Evolutionary conservation across 2,888 invertebrate genomes (phyloP).

Genomic region (Physocephala rufipes): DNA sequence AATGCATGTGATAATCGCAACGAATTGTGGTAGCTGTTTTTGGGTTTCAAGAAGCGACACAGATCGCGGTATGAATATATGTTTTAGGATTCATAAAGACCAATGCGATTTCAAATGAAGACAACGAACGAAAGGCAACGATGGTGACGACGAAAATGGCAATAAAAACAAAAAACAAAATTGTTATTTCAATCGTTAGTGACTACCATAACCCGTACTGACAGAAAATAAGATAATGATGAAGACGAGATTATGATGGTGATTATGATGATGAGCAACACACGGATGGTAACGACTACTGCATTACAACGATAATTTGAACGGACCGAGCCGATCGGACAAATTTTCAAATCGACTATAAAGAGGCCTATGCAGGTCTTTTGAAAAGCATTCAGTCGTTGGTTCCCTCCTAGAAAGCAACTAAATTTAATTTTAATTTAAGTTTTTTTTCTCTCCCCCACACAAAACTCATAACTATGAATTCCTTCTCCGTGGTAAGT

Average conservation of each 20-base stretch:
- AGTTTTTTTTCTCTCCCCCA: slow-evolving; percentile 62
- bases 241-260: slow-evolving; percentile 10
- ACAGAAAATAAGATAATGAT: slow-evolving; percentile 8
- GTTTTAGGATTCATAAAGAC: not conserved
- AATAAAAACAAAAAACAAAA: slow-evolving; percentile 47
- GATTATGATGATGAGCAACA: slow-evolving; percentile 23
- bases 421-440: slow-evolving; percentile 63
- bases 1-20: slow-evolving; percentile 19
- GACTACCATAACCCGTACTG: slow-evolving; percentile 28
- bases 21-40: not conserved
- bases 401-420: slow-evolving; percentile 66
- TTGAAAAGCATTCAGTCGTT: slow-evolving; percentile 66
- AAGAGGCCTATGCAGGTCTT: slow-evolving; percentile 63
- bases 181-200: slow-evolving; percentile 44
- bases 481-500: slow-evolving; percentile 68
- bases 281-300: slow-evolving; percentile 33
- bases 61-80: not conserved
- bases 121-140: slow-evolving; percentile 36
- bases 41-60: slow-evolving; percentile 14
- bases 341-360: slow-evolving; percentile 56
- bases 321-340: slow-evolving; percentile 21
- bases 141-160: slow-evolving; percentile 36
- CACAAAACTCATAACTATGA: slow-evolving; percentile 65
- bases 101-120: slow-evolving; percentile 28
- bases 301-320: slow-evolving; percentile 37